A percentile compares a stretch with the other conserved stretches of the same genome.
These are phyloP conservation scores for Hystrix cristata DNA, from an alignment of 2,113 vertebrate genomes.

Conservation along the genomic window DNA sequence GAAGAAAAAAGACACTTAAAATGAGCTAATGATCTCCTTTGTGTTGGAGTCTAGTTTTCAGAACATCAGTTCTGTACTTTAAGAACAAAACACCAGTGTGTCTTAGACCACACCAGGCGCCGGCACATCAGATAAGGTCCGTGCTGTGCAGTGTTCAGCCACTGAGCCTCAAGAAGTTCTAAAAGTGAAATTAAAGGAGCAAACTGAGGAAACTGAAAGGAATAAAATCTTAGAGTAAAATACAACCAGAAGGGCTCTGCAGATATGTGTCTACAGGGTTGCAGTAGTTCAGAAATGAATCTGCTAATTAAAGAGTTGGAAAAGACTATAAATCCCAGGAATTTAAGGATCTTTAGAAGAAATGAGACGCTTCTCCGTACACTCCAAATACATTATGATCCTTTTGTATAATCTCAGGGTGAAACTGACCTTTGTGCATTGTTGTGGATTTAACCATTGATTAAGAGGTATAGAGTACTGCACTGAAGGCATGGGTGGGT, in stretches of 20 bases:
- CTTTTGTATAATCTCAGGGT: conserved; percentile 49
- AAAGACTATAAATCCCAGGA: conserved; percentile 62
- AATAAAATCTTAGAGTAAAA: conserved; percentile 47
- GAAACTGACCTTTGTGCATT: conserved; percentile 57
- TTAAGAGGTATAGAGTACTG: background rate
- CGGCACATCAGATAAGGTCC: conserved; percentile 79
- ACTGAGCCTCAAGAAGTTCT: conserved; percentile 60
- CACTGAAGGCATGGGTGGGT: background rate
- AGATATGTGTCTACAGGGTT: conserved; percentile 55
- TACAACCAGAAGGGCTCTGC: conserved; percentile 40
- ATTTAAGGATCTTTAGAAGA: conserved; percentile 62
- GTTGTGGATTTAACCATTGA: background rate
- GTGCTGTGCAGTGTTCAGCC: conserved; percentile 41
- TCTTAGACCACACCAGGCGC: conserved; percentile 74
- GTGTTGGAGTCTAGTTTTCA: conserved; percentile 76
- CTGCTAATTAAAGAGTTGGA: conserved; percentile 69
- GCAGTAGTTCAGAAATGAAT: conserved; percentile 50
- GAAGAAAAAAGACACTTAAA: conserved; percentile 77
- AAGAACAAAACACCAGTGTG: conserved; percentile 79
- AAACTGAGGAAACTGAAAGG: conserved; percentile 60
- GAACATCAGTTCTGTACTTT: conserved; percentile 76
- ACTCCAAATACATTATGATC: background rate
- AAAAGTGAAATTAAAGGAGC: conserved; percentile 72
- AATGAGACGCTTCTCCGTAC: conserved; percentile 4
- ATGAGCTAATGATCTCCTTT: conserved; percentile 74